Evolutionary conservation across 2,797 vertebrate species (phyloP), one percentile per base, ranked within the genome.

Genomic region (Phataginus tetradactyla): DNA sequence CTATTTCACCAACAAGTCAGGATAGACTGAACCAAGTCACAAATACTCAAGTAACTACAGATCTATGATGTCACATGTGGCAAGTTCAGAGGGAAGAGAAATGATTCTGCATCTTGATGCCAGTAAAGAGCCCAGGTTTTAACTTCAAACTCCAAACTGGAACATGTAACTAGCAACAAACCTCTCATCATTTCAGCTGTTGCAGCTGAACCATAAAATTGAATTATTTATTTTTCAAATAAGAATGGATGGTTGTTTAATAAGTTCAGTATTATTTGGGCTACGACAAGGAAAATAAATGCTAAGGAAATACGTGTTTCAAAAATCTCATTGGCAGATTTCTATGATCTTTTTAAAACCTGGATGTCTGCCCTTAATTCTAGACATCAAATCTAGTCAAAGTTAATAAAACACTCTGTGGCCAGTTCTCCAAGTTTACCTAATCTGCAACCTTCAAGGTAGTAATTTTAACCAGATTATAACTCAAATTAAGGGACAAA

Each of bases 171-270:
- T 37, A 96, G 86, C 85, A 97, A 96, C 93, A 96, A 95, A 96
- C 18, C 3, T 92, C 96, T 90, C 79, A 95, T 94, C 95, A 90
- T 94, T 96, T 97, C 77, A 94, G 88, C 92, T 96, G 61, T 90
- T 97, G 91, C 25, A 96, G 79, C 20, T 97, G 96, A 97, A 96
- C 94, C 66, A 29, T 94, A 96, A 98, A 96, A 97, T 53, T 93
- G 75, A 97, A 91, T 96, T 96, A 96, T 94, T 96, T 97, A 94
- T 90, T 97, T 97, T 97, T 97, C 95, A 94, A 97, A 88, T 79
- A 86, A 86, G 21, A 95, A 93, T 57, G 80, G 84, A 94, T 75
- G 68, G 86, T 61, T 91, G 61, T 92, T 98, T 94, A 97, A 96
- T 90, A 92, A 91, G 57, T 88, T 95, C 77, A 93, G 93, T 85